A percentile compares a stretch with the other conserved stretches of the same genome.
Evolutionary conservation across 2,113 vertebrate genomes (phyloP).

Genomic region (Phalacrocorax brasilianus): DNA sequence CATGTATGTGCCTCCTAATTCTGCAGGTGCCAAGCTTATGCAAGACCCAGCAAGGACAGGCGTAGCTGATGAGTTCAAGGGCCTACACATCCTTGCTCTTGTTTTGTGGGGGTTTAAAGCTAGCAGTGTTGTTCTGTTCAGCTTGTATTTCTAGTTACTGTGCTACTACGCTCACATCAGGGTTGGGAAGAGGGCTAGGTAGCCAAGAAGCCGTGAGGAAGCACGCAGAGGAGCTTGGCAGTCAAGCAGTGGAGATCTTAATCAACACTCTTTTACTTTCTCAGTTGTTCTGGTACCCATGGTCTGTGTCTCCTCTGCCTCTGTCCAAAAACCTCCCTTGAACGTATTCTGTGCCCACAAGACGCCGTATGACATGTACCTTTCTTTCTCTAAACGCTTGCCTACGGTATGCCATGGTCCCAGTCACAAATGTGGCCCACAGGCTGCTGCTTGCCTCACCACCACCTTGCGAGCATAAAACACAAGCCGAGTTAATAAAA

Average conservation of each 20-base stretch:
- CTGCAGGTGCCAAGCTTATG: not conserved
- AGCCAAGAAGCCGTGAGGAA: not conserved
- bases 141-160: not conserved
- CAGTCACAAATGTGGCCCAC: not conserved
- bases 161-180: not conserved
- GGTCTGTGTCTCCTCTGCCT: not conserved
- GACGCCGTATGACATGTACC: not conserved
- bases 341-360: not conserved
- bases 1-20: not conserved
- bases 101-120: not conserved
- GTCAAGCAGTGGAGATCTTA: not conserved
- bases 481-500: not conserved
- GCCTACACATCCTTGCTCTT: not conserved
- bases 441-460: not conserved
- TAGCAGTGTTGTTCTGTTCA: not conserved
- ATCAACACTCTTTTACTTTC: not conserved
- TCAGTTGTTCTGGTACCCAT: not conserved
- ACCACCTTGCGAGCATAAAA: not conserved
- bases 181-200: accelerated
- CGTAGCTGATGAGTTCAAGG: not conserved
- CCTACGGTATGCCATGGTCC: not conserved
- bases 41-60: not conserved
- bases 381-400: not conserved
- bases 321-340: not conserved
- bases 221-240: not conserved